phyloP scores from a whole-genome alignment of 2,888 invertebrate species.

The Xanthorhoe spadicearia region DNA sequence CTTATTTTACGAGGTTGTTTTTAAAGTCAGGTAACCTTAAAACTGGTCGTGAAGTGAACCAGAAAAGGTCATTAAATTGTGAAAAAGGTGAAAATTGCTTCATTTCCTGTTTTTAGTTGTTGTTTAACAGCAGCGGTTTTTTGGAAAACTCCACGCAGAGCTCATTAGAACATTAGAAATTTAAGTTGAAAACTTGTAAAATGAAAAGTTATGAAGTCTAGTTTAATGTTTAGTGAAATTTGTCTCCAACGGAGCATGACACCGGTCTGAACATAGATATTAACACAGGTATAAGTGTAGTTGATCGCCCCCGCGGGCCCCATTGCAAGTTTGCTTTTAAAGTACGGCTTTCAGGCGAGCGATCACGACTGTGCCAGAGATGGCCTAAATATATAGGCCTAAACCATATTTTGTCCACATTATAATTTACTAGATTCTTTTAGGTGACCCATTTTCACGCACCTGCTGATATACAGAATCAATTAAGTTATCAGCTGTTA shows the following conservation, averaged over 20 bases:
- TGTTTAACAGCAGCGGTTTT: constrained; percentile 2
- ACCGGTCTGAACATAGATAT: constrained; percentile 60
- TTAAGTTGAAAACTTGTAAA: constrained; percentile 32
- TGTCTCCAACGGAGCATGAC: constrained; percentile 65
- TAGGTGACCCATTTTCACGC: background rate
- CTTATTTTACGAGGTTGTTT: constrained; percentile 20
- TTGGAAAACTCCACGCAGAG: background rate
- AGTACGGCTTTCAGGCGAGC: constrained; percentile 55
- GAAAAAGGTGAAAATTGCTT: background rate
- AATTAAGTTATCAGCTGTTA: background rate
- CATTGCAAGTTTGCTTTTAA: constrained; percentile 62
- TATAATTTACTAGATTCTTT: background rate
- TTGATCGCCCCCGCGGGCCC: constrained; percentile 68
- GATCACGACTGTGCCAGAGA: constrained; percentile 19
- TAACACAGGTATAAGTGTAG: constrained; percentile 68
- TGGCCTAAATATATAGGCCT: background rate
- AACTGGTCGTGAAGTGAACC: background rate
- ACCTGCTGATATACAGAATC: background rate
- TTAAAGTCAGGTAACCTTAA: background rate
- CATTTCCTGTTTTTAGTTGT: background rate
- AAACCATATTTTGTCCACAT: background rate
- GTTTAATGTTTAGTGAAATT: constrained; percentile 60
- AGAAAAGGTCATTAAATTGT: background rate
- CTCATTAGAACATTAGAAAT: constrained; percentile 33
- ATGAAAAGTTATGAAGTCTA: constrained; percentile 58